Conservation (phyloP, 2,888 invertebrate genomes). For the Petrolisthes manimaculis region DNA sequence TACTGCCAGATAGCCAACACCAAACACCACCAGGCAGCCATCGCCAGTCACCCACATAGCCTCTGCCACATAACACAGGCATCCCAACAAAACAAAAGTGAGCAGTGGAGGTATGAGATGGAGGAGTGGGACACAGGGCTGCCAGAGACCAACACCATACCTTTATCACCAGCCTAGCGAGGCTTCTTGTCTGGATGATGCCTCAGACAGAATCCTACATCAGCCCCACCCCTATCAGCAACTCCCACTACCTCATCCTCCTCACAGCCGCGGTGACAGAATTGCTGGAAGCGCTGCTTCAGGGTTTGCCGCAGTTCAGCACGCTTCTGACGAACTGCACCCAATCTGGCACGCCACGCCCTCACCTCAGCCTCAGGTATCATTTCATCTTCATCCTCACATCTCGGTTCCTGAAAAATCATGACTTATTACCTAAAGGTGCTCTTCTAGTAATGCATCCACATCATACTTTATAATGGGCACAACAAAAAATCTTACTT, state of each 20-base stretch:
- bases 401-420: constrained; percentile 40
- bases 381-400: constrained; percentile 56
- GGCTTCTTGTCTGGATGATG: background rate
- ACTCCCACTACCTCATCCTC: constrained; percentile 5
- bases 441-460: background rate
- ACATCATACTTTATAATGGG: background rate
- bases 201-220: background rate
- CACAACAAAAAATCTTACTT: background rate
- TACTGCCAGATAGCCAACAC: no score
- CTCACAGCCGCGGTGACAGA: constrained; percentile 55
- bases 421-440: background rate
- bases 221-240: background rate
- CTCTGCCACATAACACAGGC: no score
- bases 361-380: constrained; percentile 60
- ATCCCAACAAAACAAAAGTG: no score
- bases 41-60: no score
- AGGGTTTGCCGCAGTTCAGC: constrained; percentile 58
- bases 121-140: no score
- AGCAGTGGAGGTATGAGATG: no score
- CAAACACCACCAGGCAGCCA: no score
- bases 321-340: constrained; percentile 47
- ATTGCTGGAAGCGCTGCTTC: constrained; percentile 55
- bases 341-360: constrained; percentile 52
- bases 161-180: no score
- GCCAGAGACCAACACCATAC: no score